Conservation (phyloP, 2,888 invertebrate genomes). For the Beris morrisii region DNA sequence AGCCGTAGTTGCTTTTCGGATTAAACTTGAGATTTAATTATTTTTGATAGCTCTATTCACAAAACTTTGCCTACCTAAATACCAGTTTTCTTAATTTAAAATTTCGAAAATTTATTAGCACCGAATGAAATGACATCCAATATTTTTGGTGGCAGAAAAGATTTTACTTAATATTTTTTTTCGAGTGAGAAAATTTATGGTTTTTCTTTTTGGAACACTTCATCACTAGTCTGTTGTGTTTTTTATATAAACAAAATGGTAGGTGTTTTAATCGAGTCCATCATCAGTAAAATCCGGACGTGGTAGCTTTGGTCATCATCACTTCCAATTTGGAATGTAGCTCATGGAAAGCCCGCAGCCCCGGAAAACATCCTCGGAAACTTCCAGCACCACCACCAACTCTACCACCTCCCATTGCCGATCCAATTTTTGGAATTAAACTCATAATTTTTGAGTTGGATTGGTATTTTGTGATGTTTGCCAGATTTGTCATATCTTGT, state of each 20-base stretch:
- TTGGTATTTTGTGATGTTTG: slow-evolving; percentile 83
- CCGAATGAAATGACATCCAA: too few species aligned
- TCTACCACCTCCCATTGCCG: slow-evolving; percentile 52
- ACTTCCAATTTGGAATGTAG: slow-evolving; percentile 39
- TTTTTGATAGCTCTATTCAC: too few species aligned
- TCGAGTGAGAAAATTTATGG: too few species aligned
- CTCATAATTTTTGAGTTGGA: slow-evolving; percentile 83
- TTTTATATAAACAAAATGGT: too few species aligned
- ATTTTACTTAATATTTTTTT: too few species aligned
- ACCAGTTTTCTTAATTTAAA: too few species aligned
- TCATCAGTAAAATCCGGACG: slow-evolving; percentile 63
- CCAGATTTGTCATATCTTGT: slow-evolving; percentile 82
- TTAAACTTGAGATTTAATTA: neutral
- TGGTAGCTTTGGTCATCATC: slow-evolving; percentile 49
- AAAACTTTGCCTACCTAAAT: too few species aligned
- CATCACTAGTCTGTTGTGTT: too few species aligned
- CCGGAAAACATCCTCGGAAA: slow-evolving; percentile 50
- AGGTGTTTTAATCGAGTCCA: slow-evolving; percentile 70
- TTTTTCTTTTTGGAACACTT: too few species aligned
- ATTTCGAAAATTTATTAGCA: too few species aligned
- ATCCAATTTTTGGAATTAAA: slow-evolving; percentile 68
- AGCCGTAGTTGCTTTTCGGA: slow-evolving; percentile 4
- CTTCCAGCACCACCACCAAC: slow-evolving; percentile 39
- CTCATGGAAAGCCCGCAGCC: slow-evolving; percentile 44
- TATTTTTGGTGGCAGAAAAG: too few species aligned